These are phyloP conservation scores for Heloderma charlesbogerti DNA, from an alignment of 2,113 vertebrate genomes.

Conservation along the genomic window DNA sequence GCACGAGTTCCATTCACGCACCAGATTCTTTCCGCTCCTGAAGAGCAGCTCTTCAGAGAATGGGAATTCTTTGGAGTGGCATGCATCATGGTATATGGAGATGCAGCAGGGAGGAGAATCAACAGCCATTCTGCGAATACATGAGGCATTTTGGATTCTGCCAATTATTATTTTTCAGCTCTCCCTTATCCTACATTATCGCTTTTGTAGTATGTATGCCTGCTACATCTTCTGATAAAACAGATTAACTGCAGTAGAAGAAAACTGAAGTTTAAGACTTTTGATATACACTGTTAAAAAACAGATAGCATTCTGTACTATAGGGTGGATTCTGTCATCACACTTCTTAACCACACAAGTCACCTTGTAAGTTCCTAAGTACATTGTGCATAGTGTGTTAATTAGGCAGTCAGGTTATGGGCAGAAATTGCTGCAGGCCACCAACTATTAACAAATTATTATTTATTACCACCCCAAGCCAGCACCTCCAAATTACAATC, in stretches of 20 bases:
- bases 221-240: background rate
- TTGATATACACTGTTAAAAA: background rate
- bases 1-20: fast-evolving
- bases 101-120: background rate
- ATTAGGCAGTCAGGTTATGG: background rate
- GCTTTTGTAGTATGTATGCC: no score
- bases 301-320: background rate
- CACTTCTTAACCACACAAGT: background rate
- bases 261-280: background rate
- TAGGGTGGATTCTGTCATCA: background rate
- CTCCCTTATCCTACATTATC: background rate
- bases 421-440: background rate
- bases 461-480: background rate
- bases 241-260: background rate
- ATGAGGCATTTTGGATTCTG: background rate
- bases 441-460: no score
- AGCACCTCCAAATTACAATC: background rate
- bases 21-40: fast-evolving
- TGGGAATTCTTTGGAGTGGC: no score
- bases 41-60: background rate
- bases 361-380: background rate
- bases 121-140: background rate
- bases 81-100: background rate
- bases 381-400: background rate
- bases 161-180: background rate